phyloP scores from a whole-genome alignment of 1,140 invertebrate genomes.

The Papilio polyxenes region DNA sequence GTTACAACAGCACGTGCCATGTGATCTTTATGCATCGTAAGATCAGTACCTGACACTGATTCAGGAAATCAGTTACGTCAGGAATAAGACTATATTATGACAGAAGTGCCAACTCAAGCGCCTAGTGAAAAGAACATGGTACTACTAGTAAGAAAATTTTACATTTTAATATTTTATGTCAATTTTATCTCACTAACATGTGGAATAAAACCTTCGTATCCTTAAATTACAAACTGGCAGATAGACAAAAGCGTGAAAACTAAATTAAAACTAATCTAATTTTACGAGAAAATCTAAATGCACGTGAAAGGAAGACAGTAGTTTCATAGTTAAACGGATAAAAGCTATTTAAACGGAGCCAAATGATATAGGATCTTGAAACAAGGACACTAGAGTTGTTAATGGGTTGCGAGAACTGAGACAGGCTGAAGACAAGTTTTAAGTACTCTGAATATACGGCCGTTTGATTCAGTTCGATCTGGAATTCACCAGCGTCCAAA shows the following conservation, averaged over 20 bases:
- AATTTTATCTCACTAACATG: not conserved
- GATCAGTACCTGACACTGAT: not conserved
- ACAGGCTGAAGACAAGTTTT: slow-evolving; percentile 17
- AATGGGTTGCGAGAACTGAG: not conserved
- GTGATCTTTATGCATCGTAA: not conserved
- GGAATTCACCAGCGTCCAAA: slow-evolving; percentile 8
- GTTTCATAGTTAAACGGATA: slow-evolving; percentile 56
- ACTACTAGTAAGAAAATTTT: not conserved
- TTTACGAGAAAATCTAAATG: slow-evolving; percentile 40
- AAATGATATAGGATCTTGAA: slow-evolving; percentile 42
- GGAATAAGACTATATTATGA: not conserved
- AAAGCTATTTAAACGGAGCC: slow-evolving; percentile 50
- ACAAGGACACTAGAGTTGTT: not conserved
- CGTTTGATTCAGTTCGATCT: slow-evolving; percentile 25
- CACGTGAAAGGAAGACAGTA: slow-evolving; percentile 60
- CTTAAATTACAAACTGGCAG: not conserved
- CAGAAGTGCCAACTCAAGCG: not conserved
- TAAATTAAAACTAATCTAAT: not conserved
- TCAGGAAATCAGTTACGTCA: not conserved
- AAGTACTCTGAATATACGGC: slow-evolving; percentile 4
- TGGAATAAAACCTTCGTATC: not conserved
- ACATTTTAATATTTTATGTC: not conserved
- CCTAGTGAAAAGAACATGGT: too few species aligned
- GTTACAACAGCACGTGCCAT: not conserved
- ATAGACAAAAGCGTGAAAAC: not conserved